These are phyloP conservation scores for Lysiphlebus fabarum DNA, from an alignment of 1,140 invertebrate species.

Conservation along the genomic window DNA sequence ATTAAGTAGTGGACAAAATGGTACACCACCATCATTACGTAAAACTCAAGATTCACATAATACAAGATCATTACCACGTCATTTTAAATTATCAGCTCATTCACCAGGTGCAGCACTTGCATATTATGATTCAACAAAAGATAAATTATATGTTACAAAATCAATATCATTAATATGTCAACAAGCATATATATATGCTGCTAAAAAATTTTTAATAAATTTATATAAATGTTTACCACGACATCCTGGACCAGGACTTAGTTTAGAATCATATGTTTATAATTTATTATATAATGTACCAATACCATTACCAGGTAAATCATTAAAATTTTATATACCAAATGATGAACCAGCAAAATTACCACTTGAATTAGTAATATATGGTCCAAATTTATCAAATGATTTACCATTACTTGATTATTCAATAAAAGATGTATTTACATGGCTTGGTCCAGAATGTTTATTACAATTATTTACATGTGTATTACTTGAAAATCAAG, in stretches of 20 bases:
- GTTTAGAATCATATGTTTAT: slow-evolving; percentile 90
- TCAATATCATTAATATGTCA: slow-evolving; percentile 89
- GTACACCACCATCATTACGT: slow-evolving; percentile 51
- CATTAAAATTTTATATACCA: slow-evolving; percentile 77
- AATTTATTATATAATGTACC: slow-evolving; percentile 93
- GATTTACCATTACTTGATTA: slow-evolving; percentile 95
- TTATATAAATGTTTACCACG: slow-evolving; percentile 78
- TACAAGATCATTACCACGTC: slow-evolving; percentile 76
- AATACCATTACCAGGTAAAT: slow-evolving; percentile 81
- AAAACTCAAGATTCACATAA: slow-evolving; percentile 61
- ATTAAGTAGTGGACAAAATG: slow-evolving; percentile 74
- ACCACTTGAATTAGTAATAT: slow-evolving; percentile 66
- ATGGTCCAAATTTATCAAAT: slow-evolving; percentile 67
- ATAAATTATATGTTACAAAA: slow-evolving; percentile 92
- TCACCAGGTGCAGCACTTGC: slow-evolving; percentile 70
- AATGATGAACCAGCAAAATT: slow-evolving; percentile 69
- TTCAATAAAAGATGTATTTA: slow-evolving; percentile 83
- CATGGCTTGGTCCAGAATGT: slow-evolving; percentile 82
- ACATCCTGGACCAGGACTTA: slow-evolving; percentile 68
- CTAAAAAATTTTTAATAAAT: slow-evolving; percentile 80
- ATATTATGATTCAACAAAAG: slow-evolving; percentile 90
- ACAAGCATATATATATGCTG: slow-evolving; percentile 83
- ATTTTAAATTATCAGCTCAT: slow-evolving; percentile 81
- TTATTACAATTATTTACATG: slow-evolving; percentile 93
- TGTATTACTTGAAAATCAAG: slow-evolving; percentile 94